Evolutionary conservation across 2,797 vertebrate species (phyloP), one percentile per base, ranked within the genome.

Genomic region (Rhodeus uyekii): DNA sequence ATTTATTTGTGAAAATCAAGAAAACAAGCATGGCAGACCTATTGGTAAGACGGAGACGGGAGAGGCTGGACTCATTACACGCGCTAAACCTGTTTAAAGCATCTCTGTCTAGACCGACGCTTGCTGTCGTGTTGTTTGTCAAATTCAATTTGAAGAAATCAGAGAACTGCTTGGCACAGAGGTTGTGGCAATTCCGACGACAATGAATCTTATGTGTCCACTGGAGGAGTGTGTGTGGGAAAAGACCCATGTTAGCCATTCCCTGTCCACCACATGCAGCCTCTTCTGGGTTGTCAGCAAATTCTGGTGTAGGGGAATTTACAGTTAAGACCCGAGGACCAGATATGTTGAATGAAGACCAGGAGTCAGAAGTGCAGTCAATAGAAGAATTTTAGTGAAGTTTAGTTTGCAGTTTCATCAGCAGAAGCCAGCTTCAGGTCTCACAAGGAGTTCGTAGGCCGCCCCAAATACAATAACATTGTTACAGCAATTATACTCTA

Each of bases 101-200:
- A 83, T 86, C 90, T 88, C 85, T 72, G 86, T 88, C 87, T 86
- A 86, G 88, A 81, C 88, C 81, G 86, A 80, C 22, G 80, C 80
- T 88, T 65, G 81, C 84, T 90, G 78, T 86, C 87, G 84, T 92
- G 89, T 90, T 94, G 89, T 92, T 89, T 89, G 90, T 94, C 90
- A 94, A 91, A 94, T 93, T 93, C 85, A 92, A 93, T 93, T 93
- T 90, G 74, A 77, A 85, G 80, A 86, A 92, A 89, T 92, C 87
- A 89, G 89, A 86, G 78, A 85, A 87, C 87, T 89, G 85, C 73
- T 83, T 64, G 8, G 88, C 87, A 65, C 87, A 86, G 85, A 87
- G 91, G 91, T 93, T 86, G 84, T 90, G 90, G 88, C 92, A 92
- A 93, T 93, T 92, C 92, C 86, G 80, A 80, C 83, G 65, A 87